phyloP scores from a whole-genome alignment of 2,113 vertebrate species.

The Nothocercus nigrocapillus region DNA sequence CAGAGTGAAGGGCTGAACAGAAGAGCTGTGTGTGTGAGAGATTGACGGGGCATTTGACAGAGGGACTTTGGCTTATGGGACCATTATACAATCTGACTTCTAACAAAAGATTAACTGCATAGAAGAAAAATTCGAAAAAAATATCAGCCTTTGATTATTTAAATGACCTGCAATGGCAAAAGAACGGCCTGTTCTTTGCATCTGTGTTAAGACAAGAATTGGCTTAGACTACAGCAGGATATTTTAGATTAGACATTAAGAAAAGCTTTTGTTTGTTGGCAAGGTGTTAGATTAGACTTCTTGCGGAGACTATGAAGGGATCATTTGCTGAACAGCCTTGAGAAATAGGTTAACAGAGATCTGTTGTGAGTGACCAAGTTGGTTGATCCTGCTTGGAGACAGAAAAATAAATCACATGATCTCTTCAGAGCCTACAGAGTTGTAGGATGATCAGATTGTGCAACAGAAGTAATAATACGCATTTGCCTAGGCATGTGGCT shows the following conservation, averaged over 20 bases:
- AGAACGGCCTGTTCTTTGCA: background rate
- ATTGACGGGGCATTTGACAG: background rate
- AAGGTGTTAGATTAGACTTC: background rate
- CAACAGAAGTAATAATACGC: background rate
- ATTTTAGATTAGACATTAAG: background rate
- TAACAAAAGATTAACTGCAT: background rate
- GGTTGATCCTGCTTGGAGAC: background rate
- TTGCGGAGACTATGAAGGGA: constrained; percentile 1
- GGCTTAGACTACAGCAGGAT: background rate
- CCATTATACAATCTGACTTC: background rate
- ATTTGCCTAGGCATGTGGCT: background rate
- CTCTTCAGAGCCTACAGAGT: background rate
- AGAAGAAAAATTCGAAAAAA: background rate
- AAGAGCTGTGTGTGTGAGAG: background rate
- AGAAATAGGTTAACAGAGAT: background rate
- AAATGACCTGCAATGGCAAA: background rate
- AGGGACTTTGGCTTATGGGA: background rate
- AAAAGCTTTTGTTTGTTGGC: background rate
- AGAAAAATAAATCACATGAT: background rate
- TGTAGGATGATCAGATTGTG: background rate
- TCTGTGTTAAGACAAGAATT: background rate
- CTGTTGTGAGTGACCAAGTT: background rate
- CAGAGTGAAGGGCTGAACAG: background rate
- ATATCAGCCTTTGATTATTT: background rate
- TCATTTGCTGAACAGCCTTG: background rate